phyloP scores from a whole-genome alignment of 2,797 vertebrate genomes.

The Sitta carolinensis region DNA sequence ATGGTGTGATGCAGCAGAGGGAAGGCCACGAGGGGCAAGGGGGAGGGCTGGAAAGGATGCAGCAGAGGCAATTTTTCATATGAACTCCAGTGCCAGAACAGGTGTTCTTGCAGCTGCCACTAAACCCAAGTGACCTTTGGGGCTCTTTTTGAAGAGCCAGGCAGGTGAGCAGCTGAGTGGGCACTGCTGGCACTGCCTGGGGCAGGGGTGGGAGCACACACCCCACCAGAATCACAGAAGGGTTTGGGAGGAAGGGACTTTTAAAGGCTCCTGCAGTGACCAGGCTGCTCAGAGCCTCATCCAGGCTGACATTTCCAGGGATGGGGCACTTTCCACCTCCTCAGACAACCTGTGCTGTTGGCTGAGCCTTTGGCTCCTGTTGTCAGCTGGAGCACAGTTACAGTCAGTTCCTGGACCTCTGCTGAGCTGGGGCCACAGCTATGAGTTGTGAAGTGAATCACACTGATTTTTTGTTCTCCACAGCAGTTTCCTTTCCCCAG shows the following conservation, averaged over 20 bases:
- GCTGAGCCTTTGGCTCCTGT: background rate
- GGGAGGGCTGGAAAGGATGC: background rate
- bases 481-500: background rate
- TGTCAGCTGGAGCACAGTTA: background rate
- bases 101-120: background rate
- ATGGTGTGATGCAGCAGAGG: background rate
- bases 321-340: background rate
- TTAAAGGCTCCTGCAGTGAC: background rate
- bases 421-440: background rate
- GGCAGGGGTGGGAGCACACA: background rate
- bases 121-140: background rate
- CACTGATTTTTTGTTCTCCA: background rate
- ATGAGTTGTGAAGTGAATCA: background rate
- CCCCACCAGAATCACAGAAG: background rate
- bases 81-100: background rate
- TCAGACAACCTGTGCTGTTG: background rate
- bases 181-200: background rate
- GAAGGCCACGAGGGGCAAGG: background rate
- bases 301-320: background rate
- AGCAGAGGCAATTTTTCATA: background rate
- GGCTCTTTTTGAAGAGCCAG: background rate
- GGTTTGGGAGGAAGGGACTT: background rate
- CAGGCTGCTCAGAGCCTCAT: background rate
- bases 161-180: background rate
- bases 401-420: background rate